Conservation (phyloP, 30 jellyfish, hydroid and myxozoan species). For the Cassiopea xamachana region DNA sequence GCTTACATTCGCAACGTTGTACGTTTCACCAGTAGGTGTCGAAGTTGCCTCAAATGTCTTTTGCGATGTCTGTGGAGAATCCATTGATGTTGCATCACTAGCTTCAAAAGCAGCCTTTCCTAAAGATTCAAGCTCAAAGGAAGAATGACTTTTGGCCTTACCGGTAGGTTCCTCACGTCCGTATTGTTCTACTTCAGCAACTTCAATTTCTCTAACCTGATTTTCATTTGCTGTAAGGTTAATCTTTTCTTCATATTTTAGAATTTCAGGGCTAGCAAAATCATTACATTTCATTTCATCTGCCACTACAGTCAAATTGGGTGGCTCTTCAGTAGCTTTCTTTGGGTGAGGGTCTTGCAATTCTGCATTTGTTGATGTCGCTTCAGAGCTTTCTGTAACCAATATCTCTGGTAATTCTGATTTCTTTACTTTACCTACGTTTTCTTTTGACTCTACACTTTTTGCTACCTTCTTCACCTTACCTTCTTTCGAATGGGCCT, state of each 20-base stretch:
- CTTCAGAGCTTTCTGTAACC: neutral
- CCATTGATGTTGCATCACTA: conserved; percentile 63
- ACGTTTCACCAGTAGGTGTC: neutral
- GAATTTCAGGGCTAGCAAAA: neutral
- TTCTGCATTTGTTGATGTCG: neutral
- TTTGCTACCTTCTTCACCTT: conserved; percentile 21
- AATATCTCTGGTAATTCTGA: neutral
- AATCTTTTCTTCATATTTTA: neutral
- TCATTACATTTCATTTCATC: neutral
- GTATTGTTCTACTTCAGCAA: neutral
- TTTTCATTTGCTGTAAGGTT: neutral
- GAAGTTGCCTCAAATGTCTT: conserved; percentile 14
- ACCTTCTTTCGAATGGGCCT: neutral
- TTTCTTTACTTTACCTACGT: neutral
- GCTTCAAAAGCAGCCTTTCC: conserved; percentile 39
- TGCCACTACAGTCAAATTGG: neutral
- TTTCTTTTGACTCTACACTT: neutral
- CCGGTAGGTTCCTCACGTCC: neutral
- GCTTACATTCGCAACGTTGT: neutral
- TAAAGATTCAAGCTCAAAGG: neutral
- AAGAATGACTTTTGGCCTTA: neutral
- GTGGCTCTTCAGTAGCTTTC: neutral
- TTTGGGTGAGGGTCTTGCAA: neutral
- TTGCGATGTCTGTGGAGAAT: conserved; percentile 49
- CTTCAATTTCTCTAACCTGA: neutral